Evolutionary conservation across 2,888 invertebrate genomes (phyloP), one percentile per base, ranked within the genome.

Genomic region (Maniola hyperantus): DNA sequence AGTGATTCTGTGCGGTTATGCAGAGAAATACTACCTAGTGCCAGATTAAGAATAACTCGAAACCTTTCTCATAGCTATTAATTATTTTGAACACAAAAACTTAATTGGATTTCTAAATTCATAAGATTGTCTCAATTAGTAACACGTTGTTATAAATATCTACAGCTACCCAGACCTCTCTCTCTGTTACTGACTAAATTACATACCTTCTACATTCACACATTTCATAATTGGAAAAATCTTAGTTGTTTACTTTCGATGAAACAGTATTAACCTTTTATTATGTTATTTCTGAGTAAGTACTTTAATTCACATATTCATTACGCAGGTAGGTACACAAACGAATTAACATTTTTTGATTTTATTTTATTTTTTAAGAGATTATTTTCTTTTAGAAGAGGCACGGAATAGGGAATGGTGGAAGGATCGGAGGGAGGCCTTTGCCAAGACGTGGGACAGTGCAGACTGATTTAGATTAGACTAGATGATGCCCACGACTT

Each of bases 231-330:
- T 36, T 53, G 10, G 13, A 53, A 53, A 6, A 10, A 51, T 36
- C 7, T 53, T 2, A 36, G 8, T n/a, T 34, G 7, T 26, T 20
- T 51, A 54, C 34, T 54, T 54, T 54, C 6, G 13, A 10, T 36
- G 34, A 34, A 61, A 11, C 15, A n/a, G 34, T 36, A 39, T 26
- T 26, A 34, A 18, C 0, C 26, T 55, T 46, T 26, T 11, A 44
- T 39, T 51, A 65, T 65, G 58, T 34, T 61, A 60, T 13, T 48
- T 60, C 39, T 60, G 13, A 46, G 60, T 60, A 55, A 65, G 55
- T 65, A 26, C n/a, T 51, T 33, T 42, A 11, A 50, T 10, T 20
- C 11, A 50, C 20, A 46, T 46, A 18, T 50, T 20, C 11, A 20
- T 50, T 50, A 50, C 15, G 48, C 15, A 46, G 46, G 15, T 46